phyloP scores from a whole-genome alignment of 2,113 vertebrate genomes.

The Chrysochloris asiatica region DNA sequence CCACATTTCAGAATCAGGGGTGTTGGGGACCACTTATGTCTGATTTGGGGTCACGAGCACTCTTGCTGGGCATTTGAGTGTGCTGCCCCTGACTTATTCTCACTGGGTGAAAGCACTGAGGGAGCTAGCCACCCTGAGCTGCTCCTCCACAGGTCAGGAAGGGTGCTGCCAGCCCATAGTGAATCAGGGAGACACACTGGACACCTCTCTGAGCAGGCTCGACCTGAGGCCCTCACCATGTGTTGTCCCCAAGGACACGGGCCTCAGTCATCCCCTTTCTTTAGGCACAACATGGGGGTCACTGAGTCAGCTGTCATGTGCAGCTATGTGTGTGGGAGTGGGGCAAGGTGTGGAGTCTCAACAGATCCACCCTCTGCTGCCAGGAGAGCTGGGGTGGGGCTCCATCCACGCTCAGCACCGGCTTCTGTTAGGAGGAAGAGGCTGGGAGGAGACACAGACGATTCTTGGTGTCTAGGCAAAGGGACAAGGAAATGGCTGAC shows the following conservation, averaged over 20 bases:
- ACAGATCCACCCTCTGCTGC: not conserved
- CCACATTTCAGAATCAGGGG: not conserved
- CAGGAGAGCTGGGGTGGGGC: not conserved
- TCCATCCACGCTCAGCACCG: not conserved
- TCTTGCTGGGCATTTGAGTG: no score
- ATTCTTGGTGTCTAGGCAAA: not conserved
- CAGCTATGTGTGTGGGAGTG: not conserved
- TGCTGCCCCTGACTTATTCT: no score
- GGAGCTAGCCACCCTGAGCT: not conserved
- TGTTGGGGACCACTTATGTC: not conserved
- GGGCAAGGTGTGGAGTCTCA: not conserved
- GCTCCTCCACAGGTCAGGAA: not conserved
- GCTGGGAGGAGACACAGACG: not conserved
- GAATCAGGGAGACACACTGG: not conserved
- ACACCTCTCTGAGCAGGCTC: rapidly evolving
- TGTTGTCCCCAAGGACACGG: not conserved
- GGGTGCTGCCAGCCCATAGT: not conserved
- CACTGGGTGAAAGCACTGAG: not conserved
- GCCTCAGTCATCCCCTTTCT: not conserved
- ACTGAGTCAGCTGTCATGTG: not conserved
- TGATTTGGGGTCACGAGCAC: no score
- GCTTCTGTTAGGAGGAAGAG: constrained; percentile 1
- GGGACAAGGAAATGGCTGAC: not conserved
- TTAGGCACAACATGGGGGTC: not conserved
- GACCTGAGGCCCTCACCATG: not conserved